Percentiles rank a stretch among this genome's conserved stretches.
phyloP scores from a whole-genome alignment of 2,888 invertebrate species.

The Tromatobia lineatoria region DNA sequence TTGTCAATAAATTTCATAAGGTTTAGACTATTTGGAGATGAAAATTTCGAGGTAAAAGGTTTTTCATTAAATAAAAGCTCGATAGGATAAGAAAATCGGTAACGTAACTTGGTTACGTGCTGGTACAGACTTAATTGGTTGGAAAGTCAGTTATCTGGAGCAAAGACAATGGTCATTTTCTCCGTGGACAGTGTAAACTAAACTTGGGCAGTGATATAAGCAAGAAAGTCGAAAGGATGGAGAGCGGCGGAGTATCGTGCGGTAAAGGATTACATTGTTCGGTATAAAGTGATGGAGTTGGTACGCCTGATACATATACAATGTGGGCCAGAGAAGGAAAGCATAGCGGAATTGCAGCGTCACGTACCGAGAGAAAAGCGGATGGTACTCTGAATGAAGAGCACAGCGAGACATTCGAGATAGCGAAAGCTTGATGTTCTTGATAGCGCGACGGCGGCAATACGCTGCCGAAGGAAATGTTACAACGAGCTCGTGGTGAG shows the following conservation, averaged over 20 bases:
- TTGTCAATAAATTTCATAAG: too few species aligned
- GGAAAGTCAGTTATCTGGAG: background rate
- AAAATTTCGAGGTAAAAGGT: too few species aligned
- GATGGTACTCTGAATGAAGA: slow-evolving; percentile 54
- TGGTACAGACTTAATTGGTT: background rate
- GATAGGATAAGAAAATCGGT: too few species aligned
- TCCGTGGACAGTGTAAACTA: background rate
- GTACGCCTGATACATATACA: slow-evolving; percentile 13
- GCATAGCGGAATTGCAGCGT: slow-evolving; percentile 46
- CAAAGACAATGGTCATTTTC: background rate
- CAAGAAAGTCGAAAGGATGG: slow-evolving; percentile 5
- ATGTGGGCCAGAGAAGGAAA: background rate
- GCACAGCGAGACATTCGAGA: slow-evolving; percentile 49
- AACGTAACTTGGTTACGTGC: too few species aligned
- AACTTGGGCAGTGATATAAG: background rate
- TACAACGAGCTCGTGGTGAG: slow-evolving; percentile 14
- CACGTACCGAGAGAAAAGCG: slow-evolving; percentile 23
- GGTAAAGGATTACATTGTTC: slow-evolving; percentile 31
- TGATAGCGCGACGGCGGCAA: slow-evolving; percentile 18
- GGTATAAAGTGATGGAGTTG: slow-evolving; percentile 29
- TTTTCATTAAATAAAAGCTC: too few species aligned
- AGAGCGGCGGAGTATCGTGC: background rate
- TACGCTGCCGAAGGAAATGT: slow-evolving; percentile 25
- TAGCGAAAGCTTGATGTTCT: slow-evolving; percentile 63
- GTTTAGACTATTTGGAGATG: too few species aligned